Evolutionary conservation across 2,113 vertebrate genomes (phyloP).

Genomic region (Sapajus apella): DNA sequence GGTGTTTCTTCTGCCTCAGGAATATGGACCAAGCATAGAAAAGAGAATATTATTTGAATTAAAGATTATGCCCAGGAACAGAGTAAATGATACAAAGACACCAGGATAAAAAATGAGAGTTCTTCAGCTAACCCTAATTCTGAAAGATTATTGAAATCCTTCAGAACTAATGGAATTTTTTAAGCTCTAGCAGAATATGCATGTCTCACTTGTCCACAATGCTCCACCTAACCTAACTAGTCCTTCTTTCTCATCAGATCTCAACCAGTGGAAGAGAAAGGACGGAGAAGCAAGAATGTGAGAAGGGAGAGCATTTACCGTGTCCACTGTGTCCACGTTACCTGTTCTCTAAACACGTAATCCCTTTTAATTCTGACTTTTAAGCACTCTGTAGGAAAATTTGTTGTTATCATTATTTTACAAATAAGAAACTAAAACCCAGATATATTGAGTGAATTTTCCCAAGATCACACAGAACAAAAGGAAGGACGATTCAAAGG

Average conservation of each 20-base stretch:
- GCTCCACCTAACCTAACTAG: neutral
- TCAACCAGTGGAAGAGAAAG: neutral
- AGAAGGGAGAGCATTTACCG: neutral
- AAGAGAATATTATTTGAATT: neutral
- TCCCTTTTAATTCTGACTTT: neutral
- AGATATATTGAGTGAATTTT: neutral
- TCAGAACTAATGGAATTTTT: neutral
- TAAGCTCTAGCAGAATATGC: neutral
- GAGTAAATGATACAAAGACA: neutral
- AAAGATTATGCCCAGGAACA: neutral
- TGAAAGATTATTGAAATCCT: neutral
- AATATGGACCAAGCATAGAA: neutral
- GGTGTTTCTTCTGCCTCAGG: neutral
- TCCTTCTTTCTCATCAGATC: neutral
- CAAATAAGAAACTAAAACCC: neutral
- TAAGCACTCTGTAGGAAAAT: neutral
- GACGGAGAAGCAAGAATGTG: neutral
- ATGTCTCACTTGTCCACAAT: neutral
- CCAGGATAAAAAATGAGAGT: neutral
- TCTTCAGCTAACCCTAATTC: neutral
- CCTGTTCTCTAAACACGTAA: neutral
- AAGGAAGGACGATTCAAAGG: neutral
- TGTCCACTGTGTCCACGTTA: no score
- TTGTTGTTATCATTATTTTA: neutral
- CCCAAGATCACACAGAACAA: neutral